Evolutionary conservation across 2,888 invertebrate species (phyloP), one percentile per base, ranked within the genome.

Genomic region (Piscicola geometra): DNA sequence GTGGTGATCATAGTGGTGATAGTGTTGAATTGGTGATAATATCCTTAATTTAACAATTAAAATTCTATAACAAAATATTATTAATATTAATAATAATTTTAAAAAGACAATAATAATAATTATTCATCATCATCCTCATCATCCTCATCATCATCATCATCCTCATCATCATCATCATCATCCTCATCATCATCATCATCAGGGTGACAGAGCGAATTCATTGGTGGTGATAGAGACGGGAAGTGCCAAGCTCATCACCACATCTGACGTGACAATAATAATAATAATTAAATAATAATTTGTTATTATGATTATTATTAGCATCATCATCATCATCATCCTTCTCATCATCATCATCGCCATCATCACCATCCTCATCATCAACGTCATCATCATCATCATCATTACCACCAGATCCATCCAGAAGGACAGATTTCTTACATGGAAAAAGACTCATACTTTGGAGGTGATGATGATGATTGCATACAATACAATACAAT

Each of bases 191-290:
- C n/a, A n/a, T n/a, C 12, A 64, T 64, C 12, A 64, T 9, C 1
- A 72, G 72, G 72, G 72, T 9, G 72, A 72, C 25, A 72, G 52
- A 30, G 72, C 72, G 21, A 56, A 72, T n/a, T 72, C 72, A 18
- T 28, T 72, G 18, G 47, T 72, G 18, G 52, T 72, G 18, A 33
- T 72, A 15, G 72, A 72, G 30, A 18, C 28, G 5, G 72, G 72
- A 12, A 72, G n/a, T n/a, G 72, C 33, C 33, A 50, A 50, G 56
- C 56, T 72, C 25, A 72, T 28, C 18, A 72, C 72, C 18, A 52
- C 47, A 15, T 50, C 72, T 15, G 72, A 72, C 30, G 72, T 72
- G 2, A 52, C 5, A 25, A 35, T 25, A 47, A 1, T 2, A 71
- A 12, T 72, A 52, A 72, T 52, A 12, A 28, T 1, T 0, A 35